phyloP scores from a whole-genome alignment of 2,113 vertebrate genomes.

The Cardinalis cardinalis region DNA sequence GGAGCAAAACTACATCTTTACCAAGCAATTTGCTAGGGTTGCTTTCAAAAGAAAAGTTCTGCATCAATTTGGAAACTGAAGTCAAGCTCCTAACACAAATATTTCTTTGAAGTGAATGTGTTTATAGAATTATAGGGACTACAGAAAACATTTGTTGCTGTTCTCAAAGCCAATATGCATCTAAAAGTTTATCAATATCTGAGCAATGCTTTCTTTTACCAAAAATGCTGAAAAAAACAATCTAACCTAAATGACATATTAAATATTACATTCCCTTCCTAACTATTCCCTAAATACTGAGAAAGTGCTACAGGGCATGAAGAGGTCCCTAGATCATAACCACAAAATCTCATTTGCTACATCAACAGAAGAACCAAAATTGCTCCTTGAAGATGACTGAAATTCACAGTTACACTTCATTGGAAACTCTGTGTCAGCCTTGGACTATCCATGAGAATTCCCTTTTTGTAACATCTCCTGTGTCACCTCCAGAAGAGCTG shows the following conservation, averaged over 20 bases:
- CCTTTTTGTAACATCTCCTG: background rate
- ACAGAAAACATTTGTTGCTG: background rate
- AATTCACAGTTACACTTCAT: background rate
- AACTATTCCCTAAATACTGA: background rate
- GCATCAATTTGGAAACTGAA: background rate
- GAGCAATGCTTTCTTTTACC: background rate
- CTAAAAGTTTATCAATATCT: background rate
- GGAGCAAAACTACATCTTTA: background rate
- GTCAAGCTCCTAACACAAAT: background rate
- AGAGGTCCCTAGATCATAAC: background rate
- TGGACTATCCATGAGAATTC: fast-evolving
- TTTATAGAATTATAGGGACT: background rate
- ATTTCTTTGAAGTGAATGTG: background rate
- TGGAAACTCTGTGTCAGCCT: background rate
- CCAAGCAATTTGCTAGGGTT: background rate
- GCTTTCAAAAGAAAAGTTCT: background rate
- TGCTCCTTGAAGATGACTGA: background rate
- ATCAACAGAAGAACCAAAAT: background rate
- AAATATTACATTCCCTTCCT: background rate
- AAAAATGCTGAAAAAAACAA: background rate
- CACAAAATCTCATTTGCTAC: background rate
- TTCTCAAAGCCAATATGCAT: background rate
- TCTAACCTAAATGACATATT: background rate
- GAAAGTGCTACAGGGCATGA: background rate
- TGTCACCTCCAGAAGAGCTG: background rate